Base-by-base conservation (phyloP, 2,113 vertebrate genomes). In the Daubentonia madagascariensis region DNA sequence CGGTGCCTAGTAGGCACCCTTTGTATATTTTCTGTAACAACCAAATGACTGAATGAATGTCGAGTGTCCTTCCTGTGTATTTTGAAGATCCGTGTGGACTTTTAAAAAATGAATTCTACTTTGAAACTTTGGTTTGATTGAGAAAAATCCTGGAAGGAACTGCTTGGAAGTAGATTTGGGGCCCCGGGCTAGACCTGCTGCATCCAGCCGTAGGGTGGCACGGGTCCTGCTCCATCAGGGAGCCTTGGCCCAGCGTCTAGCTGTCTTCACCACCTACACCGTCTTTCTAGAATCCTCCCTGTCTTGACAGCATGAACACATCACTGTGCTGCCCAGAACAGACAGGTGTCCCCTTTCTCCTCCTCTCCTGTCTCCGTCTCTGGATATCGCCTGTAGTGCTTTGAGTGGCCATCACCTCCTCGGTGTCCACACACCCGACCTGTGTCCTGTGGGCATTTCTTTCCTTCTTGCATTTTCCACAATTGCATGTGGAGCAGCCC, bases 401-500 rank as follows among this genome's bases (percentile, higher is more conserved):
- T 9, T 0, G 45, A 10, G 9, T 3, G 22, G 22, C 40, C 23
- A 0, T 35, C n/a, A 3, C 5, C 14, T 16, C 80, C 43, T 16
- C 23, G 22, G 22, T 4, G 2, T 67, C 70, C 28, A 8, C 3
- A 20, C 72, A 17, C 84, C 45, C 14, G 54, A 6, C 61, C 85
- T 2, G 1, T 18, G 12, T 22, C 48, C 52, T 40, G 12, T 3
- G 5, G 40, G 23, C 73, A 0, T 32, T 35, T 67, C 70, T 72
- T 23, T 40, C 37, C 37, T 23, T 61, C 30, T 12, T 18, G 37
- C 11, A 3, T 61, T 79, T 91, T 50, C 85, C 16, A 17, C 22
- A 65, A 16, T n/a, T 6, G 20, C 59, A 16, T 0, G 10, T 4
- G 70, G 91, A 72, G 54, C 35, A 10, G 9, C 61, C 35, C 45